Evolutionary conservation across 2,797 vertebrate species (phyloP), one percentile per base, ranked within the genome.

Genomic region (Typhlichthys eigenmanni): DNA sequence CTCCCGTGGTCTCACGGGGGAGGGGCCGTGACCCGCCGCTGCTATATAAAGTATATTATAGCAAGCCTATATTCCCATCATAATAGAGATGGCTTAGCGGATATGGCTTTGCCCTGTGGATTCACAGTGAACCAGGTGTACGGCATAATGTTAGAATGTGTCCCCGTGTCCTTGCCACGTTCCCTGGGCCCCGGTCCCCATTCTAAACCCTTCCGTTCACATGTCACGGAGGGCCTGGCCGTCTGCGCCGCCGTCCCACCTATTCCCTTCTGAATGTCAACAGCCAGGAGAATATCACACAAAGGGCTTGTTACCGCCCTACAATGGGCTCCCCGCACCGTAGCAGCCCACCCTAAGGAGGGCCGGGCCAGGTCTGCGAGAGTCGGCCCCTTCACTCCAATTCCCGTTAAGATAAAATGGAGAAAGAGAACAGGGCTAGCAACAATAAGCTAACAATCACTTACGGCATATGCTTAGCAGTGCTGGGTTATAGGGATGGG

Each of bases 371-470:
- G 13, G 81, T 77, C 80, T 72, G 74, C 72, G 74, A 81, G 84
- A 79, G 64, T 13, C 60, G 81, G 75, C 64, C n/a, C 38, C 82
- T 86, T 82, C 68, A 75, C 65, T 82, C 58, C 58, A 48, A 68
- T 74, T 75, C 53, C 60, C 75, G 78, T 80, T 69, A 81, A 89
- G 85, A 90, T 91, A 89, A 91, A 89, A 79, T 16, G 32, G 55
- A 58, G 69, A 86, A 72, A 56, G 73, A 72, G 81, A 85, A 89
- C 84, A 87, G 72, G 76, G 75, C 73, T 82, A 69, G 70, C 82
- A 85, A 90, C 87, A 91, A 90, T 87, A 90, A 87, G 82, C 86
- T 88, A 91, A 91, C 80, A 87, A 79, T 88, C 84, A 87, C 80
- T 87, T 85, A 86, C 71, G 79, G 79, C 72, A 78, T 78, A 78